Evolutionary conservation across 2,113 vertebrate species (phyloP).

Genomic region (Gadus chalcogrammus): DNA sequence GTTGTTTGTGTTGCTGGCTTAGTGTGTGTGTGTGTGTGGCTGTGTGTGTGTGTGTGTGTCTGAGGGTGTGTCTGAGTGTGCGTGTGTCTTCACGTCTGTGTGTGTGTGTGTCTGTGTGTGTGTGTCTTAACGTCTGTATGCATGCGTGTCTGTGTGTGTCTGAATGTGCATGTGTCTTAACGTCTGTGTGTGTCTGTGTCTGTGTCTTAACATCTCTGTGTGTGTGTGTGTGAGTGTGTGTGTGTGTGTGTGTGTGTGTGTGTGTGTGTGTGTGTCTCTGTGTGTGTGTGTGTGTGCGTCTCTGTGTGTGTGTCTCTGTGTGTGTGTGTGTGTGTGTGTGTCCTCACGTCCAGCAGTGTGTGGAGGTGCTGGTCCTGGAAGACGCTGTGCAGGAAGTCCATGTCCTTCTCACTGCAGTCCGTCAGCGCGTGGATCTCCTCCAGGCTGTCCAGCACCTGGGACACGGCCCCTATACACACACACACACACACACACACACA

Average conservation of each 20-base stretch:
- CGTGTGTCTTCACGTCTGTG: neutral
- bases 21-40: neutral
- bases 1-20: neutral
- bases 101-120: neutral
- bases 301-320: neutral
- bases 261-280: constrained; percentile 13
- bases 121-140: neutral
- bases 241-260: neutral
- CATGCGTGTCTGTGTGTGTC: neutral
- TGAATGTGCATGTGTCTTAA: constrained; percentile 66
- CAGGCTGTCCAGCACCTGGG: constrained; percentile 96
- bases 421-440: constrained; percentile 98
- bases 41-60: neutral
- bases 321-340: neutral
- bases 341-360: constrained; percentile 93
- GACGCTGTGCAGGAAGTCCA: constrained; percentile 98
- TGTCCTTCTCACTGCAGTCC: constrained; percentile 98
- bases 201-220: neutral
- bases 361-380: constrained; percentile 99
- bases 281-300: constrained; percentile 12
- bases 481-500: constrained; percentile 17
- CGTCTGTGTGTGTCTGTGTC: constrained; percentile 80
- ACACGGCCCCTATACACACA: constrained; percentile 82
- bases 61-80: constrained; percentile 5
- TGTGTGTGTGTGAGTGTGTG: neutral